These are phyloP conservation scores for Chaenogobius annularis DNA, from an alignment of 2,113 vertebrate genomes.

Conservation along the genomic window DNA sequence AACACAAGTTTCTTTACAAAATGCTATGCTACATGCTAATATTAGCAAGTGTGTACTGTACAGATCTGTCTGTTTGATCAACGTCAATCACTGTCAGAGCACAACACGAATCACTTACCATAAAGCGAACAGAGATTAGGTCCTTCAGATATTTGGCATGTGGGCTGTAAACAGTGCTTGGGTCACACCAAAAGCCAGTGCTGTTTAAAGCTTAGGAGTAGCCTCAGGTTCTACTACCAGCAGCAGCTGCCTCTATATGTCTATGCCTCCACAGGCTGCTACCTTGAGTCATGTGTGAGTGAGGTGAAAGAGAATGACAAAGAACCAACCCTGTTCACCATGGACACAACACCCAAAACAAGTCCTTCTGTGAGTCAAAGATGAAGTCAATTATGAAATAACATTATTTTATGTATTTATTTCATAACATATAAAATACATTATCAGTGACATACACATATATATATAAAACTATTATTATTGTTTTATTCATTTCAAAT, in stretches of 20 bases:
- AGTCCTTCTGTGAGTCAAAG: not conserved
- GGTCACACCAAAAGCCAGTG: not conserved
- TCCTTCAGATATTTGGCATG: conserved; percentile 7
- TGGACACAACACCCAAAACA: not conserved
- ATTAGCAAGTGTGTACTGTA: conserved; percentile 9
- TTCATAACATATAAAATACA: no score
- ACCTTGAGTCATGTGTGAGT: no score
- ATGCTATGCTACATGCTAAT: conserved; percentile 28
- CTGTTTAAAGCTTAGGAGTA: not conserved
- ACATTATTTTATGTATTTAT: no score
- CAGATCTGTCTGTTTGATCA: not conserved
- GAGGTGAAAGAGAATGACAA: no score
- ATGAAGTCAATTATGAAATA: not conserved
- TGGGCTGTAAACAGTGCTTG: not conserved
- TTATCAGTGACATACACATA: no score
- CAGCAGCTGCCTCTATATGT: conserved; percentile 4
- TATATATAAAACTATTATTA: no score
- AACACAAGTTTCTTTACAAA: not conserved
- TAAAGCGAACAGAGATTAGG: conserved; percentile 26
- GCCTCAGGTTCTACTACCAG: not conserved
- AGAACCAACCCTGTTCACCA: conserved; percentile 4
- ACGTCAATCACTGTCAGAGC: not conserved
- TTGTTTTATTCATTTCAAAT: no score
- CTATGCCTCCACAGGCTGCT: conserved; percentile 6
- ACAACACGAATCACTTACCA: conserved; percentile 45